Percentiles rank a stretch among this genome's conserved stretches.
Conservation (phyloP, 2,113 vertebrate species). For the Chionomys nivalis region DNA sequence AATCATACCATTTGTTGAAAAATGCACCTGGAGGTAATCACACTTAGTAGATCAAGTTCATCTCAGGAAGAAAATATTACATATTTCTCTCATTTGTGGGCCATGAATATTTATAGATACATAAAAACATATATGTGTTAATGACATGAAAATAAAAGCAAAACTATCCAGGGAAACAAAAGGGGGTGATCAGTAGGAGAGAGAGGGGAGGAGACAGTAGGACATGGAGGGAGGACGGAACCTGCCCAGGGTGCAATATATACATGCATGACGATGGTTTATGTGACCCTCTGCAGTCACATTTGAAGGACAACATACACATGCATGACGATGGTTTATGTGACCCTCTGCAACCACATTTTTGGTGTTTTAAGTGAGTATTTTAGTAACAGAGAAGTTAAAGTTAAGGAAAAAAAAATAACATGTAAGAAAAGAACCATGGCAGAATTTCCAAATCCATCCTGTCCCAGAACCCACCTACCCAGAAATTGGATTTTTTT, state of each 20-base stretch:
- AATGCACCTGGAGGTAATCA: background rate
- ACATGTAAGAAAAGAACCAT: background rate
- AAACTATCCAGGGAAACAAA: background rate
- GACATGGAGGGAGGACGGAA: background rate
- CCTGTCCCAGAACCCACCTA: slow-evolving; percentile 41
- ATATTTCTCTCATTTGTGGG: background rate
- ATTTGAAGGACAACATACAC: too few relatives aligned
- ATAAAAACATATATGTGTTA: background rate
- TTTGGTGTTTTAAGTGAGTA: background rate
- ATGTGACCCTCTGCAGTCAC: too few relatives aligned
- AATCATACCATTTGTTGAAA: too few relatives aligned
- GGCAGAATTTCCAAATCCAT: slow-evolving; percentile 48
- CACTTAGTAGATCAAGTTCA: too few relatives aligned
- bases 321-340: too few relatives aligned
- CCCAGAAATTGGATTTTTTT: slow-evolving; percentile 54
- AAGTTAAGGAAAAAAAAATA: background rate
- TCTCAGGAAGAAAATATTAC: background rate
- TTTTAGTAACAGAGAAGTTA: slow-evolving; percentile 38
- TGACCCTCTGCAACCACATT: background rate
- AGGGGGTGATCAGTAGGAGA: too few relatives aligned
- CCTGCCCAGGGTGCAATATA: too few relatives aligned
- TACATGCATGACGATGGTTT: background rate
- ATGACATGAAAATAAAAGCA: background rate
- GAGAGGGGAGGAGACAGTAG: background rate
- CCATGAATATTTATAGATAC: background rate